Conservation (phyloP, 2,797 vertebrate genomes). For the Neomorphus geoffroyi region DNA sequence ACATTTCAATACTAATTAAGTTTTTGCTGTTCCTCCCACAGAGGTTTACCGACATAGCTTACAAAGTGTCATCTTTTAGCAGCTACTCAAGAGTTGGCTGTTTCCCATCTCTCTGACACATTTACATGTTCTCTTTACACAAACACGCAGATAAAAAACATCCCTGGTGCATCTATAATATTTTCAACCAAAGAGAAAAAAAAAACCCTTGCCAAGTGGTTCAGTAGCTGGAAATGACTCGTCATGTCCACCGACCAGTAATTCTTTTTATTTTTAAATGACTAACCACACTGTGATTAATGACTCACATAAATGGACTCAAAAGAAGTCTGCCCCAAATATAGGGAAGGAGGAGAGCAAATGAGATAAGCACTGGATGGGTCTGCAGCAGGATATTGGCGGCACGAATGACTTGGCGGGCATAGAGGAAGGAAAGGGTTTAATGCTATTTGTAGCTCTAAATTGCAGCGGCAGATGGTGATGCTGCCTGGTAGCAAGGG, state of each 20-base stretch:
- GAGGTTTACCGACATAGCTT: slow-evolving; percentile 82
- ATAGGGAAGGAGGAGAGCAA: slow-evolving; percentile 25
- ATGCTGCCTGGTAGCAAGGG: slow-evolving; percentile 69
- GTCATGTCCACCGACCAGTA: slow-evolving; percentile 70
- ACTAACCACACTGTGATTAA: slow-evolving; percentile 80
- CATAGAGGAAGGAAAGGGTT: slow-evolving; percentile 73
- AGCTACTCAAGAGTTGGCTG: slow-evolving; percentile 74
- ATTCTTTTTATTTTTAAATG: slow-evolving; percentile 77
- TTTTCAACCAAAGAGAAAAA: slow-evolving; percentile 67
- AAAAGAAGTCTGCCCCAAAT: slow-evolving; percentile 81
- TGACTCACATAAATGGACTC: slow-evolving; percentile 67
- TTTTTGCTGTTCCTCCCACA: slow-evolving; percentile 73
- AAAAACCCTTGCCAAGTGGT: slow-evolving; percentile 80
- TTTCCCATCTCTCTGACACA: slow-evolving; percentile 31
- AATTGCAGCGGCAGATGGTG: slow-evolving; percentile 79
- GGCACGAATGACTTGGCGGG: slow-evolving; percentile 79
- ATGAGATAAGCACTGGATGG: slow-evolving; percentile 44
- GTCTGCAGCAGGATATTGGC: slow-evolving; percentile 70
- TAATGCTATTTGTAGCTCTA: slow-evolving; percentile 83
- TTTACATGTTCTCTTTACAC: slow-evolving; percentile 13
- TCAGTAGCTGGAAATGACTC: slow-evolving; percentile 79
- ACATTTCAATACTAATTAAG: slow-evolving; percentile 84
- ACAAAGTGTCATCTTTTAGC: slow-evolving; percentile 84
- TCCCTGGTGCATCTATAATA: slow-evolving; percentile 73
- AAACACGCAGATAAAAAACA: not conserved